Base-by-base conservation (phyloP, 2,113 vertebrate species). In the Pardalotus punctatus region DNA sequence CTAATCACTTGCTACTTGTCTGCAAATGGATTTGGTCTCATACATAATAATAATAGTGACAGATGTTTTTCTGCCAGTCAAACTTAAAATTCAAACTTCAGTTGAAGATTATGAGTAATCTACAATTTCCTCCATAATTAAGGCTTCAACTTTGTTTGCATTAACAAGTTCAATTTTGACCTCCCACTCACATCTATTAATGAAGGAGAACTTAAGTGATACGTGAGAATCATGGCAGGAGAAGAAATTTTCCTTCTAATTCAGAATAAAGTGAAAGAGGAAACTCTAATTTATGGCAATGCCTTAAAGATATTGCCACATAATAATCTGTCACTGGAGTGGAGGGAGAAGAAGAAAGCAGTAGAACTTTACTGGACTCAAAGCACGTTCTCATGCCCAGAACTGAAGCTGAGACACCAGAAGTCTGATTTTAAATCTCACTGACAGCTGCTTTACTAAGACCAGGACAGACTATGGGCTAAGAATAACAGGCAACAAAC, bases 1-100 rank as follows among this genome's bases (percentile, higher is more conserved):
- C 91, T 96, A 96, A 96, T 96, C 94, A 96, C 71, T 96, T 84
- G 64, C 62, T 90, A 77, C 92, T 96, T 95, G 93, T 96, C 94
- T 96, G 90, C 79, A 96, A 96, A 93, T 90, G 79, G 85, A 62
- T 96, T 95, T 90, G 62, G 89, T 89, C 84, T 96, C 91, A 91
- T 85, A 94, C 81, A 93, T 71, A 88, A 74, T 82, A 91, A 89
- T 95, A 89, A 91, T 29, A 71, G 90, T 93, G 74, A 96, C 94
- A 94, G 92, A 95, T 95, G 93, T 96, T 97, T 95, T 91, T 88
- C 93, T 96, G 87, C 67, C 93, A 92, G 86, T 92, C 93, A 95
- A 96, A 96, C 42, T 93, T 84, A 54, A 91, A 94, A 88, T 92
- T 96, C 93, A 95, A 88, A 82, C 42, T 95, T 86, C 22, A 56